Conservation (phyloP, 2,888 invertebrate species). For the Eudemis profundana region DNA sequence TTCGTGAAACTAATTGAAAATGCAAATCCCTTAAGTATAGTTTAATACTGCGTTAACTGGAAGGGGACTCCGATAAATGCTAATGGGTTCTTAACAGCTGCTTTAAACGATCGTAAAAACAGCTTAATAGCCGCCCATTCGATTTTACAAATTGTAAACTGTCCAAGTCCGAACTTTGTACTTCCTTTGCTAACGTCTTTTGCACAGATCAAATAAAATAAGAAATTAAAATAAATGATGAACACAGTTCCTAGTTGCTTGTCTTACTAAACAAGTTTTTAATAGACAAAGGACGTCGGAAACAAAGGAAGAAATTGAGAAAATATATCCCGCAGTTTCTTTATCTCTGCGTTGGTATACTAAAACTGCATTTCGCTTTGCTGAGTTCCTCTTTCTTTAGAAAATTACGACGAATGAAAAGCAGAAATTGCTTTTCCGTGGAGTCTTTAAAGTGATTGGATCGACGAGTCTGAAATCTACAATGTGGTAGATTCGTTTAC, state of each 20-base stretch:
- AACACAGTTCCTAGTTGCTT: background rate
- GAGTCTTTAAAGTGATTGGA: constrained; percentile 6
- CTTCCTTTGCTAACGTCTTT: constrained; percentile 2
- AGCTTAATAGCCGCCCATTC: constrained; percentile 57
- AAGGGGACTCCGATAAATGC: constrained; percentile 67
- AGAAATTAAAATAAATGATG: constrained; percentile 17
- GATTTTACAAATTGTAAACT: constrained; percentile 60
- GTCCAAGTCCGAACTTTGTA: constrained; percentile 34
- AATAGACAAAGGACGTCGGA: constrained; percentile 8
- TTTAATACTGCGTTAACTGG: constrained; percentile 48
- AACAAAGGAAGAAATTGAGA: constrained; percentile 10
- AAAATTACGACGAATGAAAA: background rate
- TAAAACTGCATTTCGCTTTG: no score
- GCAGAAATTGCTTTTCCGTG: constrained; percentile 11
- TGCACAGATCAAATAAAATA: background rate
- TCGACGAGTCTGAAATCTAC: constrained; percentile 7
- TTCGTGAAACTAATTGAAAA: constrained; percentile 39
- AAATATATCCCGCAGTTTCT: background rate
- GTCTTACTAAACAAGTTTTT: constrained; percentile 7
- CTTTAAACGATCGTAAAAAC: constrained; percentile 64
- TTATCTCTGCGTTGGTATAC: background rate
- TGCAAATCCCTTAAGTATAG: constrained; percentile 41
- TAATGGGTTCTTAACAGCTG: constrained; percentile 69
- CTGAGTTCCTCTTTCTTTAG: background rate
- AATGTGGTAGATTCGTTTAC: constrained; percentile 1